Evolutionary conservation across 2,888 invertebrate species (phyloP).

Genomic region (Julus scandinavius): DNA sequence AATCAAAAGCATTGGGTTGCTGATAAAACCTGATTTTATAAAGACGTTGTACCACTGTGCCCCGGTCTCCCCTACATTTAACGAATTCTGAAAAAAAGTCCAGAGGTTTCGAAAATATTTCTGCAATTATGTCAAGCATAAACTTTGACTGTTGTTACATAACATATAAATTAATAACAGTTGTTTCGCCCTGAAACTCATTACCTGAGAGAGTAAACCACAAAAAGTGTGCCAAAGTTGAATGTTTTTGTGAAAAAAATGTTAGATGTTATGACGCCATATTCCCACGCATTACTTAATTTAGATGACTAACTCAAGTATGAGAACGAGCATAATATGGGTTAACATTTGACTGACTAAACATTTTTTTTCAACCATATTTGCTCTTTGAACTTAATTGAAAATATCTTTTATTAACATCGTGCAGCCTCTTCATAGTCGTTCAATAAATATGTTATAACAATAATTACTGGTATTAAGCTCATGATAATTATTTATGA

Average conservation of each 20-base stretch:
- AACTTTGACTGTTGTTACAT: too few relatives aligned
- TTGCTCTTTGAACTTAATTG: too few relatives aligned
- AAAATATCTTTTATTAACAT: too few relatives aligned
- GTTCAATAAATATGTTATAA: not conserved
- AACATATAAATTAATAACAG: too few relatives aligned
- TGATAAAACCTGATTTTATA: too few relatives aligned
- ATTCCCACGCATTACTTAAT: constrained; percentile 11
- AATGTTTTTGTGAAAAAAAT: not conserved
- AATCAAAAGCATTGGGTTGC: too few relatives aligned
- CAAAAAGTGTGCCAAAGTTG: constrained; percentile 17
- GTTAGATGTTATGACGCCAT: not conserved
- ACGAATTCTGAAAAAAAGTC: too few relatives aligned
- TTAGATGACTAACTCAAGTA: not conserved
- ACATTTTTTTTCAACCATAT: not conserved
- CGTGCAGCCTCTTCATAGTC: not conserved
- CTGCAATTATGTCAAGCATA: too few relatives aligned
- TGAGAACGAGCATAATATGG: not conserved
- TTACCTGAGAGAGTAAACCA: not conserved
- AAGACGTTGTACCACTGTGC: too few relatives aligned
- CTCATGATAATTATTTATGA: constrained; percentile 14
- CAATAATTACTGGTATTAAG: constrained; percentile 33
- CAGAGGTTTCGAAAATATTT: too few relatives aligned
- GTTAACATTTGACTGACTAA: not conserved
- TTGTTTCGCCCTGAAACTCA: not conserved
- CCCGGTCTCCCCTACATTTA: too few relatives aligned